Base-by-base conservation (phyloP, 2,113 vertebrate genomes). In the Emydura subglobosa region DNA sequence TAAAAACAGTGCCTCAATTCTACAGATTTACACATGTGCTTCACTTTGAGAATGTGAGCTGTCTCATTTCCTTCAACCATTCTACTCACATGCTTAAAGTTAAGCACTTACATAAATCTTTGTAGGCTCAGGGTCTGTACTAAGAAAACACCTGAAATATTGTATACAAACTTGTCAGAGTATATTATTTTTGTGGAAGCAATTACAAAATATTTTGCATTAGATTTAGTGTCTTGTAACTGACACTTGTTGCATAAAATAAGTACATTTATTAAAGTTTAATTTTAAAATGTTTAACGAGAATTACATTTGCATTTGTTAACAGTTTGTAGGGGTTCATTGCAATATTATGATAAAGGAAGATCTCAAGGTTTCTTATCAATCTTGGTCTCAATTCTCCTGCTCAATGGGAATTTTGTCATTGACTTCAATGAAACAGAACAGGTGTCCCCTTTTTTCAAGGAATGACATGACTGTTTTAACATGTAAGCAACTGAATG, bases 51-150 rank as follows among this genome's bases (percentile, higher is more conserved):
- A 92, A 94, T 92, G 79, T 61, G 83, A 82, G 65, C 81, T 83
- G 17, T 94, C 89, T 59, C 95, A 87, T 88, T 95, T 83, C 87
- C 94, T 95, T 95, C 89, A 85, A 13, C 83, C 25, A 92, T 93
- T 49, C 79, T 85, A 51, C 74, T 19, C 91, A 10, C 12, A 90
- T 92, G 55, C 82, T 96, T 91, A 81, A 94, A 91, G 88, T n/a
- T 10, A 81, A 91, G n/a, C 65, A 79, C 81, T 83, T 82, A 68
- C 57, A 93, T 91, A 88, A 83, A 92, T 86, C 78, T 95, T 93
- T 97, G 89, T 81, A 94, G 89, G 53, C 44, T 59, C 81, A 34
- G 14, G 14, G 31, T 68, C 17, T 68, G 5, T 93, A n/a, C 86
- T 84, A 92, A 92, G 86, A 79, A 94, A 93, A 49, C 22, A 55